Conservation (phyloP, 2,888 invertebrate species). For the Euplagia quadripunctaria region DNA sequence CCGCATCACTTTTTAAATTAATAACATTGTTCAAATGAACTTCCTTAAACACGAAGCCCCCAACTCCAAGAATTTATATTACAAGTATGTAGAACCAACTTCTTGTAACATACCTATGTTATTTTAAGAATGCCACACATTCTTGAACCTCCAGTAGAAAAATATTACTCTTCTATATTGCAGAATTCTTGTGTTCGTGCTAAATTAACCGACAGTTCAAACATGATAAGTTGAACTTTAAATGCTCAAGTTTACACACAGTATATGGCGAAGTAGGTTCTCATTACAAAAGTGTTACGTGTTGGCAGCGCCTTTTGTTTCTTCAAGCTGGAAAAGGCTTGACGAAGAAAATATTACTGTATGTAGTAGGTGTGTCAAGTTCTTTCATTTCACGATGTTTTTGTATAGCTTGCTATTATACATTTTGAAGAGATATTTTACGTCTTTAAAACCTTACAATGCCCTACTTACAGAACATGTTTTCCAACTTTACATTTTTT, state of each 20-base stretch:
- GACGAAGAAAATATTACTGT: slow-evolving; percentile 59
- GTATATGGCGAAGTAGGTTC: slow-evolving; percentile 28
- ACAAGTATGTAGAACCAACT: background rate
- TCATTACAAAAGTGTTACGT: slow-evolving; percentile 47
- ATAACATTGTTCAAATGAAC: background rate
- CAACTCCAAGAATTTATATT: slow-evolving; percentile 1
- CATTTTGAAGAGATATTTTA: background rate
- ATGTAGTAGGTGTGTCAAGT: slow-evolving; percentile 21
- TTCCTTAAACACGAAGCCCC: background rate
- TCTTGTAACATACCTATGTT: slow-evolving; percentile 12
- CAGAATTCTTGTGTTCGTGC: slow-evolving; percentile 56
- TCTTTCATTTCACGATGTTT: background rate
- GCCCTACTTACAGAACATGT: background rate
- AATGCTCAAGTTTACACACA: slow-evolving; percentile 16
- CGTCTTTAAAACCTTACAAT: background rate
- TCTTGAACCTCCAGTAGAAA: slow-evolving; percentile 45
- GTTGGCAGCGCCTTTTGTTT: slow-evolving; percentile 51
- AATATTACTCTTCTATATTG: slow-evolving; percentile 58
- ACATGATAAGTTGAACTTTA: slow-evolving; percentile 48
- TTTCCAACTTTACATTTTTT: background rate
- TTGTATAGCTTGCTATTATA: background rate
- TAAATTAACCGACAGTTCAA: slow-evolving; percentile 57
- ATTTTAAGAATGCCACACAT: slow-evolving; percentile 47
- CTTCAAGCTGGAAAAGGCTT: slow-evolving; percentile 61
- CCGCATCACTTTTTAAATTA: background rate